Evolutionary conservation across 2,113 vertebrate genomes (phyloP).

Genomic region (Bagarius yarrelli): DNA sequence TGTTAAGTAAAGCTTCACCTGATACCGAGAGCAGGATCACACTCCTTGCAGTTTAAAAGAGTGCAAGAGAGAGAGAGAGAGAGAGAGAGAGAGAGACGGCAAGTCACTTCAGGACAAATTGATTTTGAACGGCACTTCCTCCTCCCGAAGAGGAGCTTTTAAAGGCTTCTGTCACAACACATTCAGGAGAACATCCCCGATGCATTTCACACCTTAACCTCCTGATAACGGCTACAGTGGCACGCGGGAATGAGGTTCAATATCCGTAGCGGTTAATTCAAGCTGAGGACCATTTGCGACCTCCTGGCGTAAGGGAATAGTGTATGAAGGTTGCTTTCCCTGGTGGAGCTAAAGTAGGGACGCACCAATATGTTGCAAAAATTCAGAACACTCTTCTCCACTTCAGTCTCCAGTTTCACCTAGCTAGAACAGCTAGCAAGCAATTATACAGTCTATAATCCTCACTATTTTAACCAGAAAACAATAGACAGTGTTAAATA

Average conservation of each 20-base stretch:
- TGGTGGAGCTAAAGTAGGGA: background rate
- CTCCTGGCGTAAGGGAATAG: background rate
- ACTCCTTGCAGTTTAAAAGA: constrained; percentile 50
- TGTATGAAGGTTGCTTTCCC: constrained; percentile 15
- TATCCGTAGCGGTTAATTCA: constrained; percentile 26
- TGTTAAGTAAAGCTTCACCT: constrained; percentile 66
- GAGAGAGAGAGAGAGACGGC: constrained; percentile 8
- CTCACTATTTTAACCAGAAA: background rate
- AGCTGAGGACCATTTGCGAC: constrained; percentile 25
- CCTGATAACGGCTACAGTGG: background rate
- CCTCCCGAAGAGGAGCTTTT: constrained; percentile 56
- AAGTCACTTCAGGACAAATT: constrained; percentile 53
- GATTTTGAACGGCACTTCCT: constrained; percentile 61
- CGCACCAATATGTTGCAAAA: too few relatives aligned
- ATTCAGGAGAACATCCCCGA: constrained; percentile 61
- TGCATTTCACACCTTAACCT: constrained; percentile 55
- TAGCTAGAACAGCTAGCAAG: background rate
- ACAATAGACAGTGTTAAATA: background rate
- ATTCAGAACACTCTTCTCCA: background rate
- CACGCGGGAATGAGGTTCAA: constrained; percentile 34
- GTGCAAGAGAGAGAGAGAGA: background rate
- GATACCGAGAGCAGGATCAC: constrained; percentile 59
- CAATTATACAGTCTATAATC: background rate
- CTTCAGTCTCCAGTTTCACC: background rate
- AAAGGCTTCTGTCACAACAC: constrained; percentile 61